These are phyloP conservation scores for Adelosebastes latens DNA, from an alignment of 2,797 vertebrate species.

Conservation along the genomic window DNA sequence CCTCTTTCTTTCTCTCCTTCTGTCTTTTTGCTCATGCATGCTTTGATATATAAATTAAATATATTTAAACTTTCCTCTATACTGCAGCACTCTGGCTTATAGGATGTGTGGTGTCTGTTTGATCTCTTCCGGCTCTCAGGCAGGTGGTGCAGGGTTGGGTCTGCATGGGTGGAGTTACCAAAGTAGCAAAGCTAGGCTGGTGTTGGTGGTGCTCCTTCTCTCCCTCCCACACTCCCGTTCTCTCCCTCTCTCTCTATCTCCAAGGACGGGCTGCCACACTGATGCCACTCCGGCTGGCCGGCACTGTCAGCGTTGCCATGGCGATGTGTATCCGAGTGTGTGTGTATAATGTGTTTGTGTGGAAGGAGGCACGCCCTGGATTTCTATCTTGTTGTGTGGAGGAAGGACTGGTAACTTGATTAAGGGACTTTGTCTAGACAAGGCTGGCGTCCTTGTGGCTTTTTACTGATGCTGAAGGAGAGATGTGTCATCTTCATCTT, in stretches of 20 bases:
- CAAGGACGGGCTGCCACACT: constrained; percentile 56
- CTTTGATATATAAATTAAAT: no score
- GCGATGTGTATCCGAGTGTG: constrained; percentile 40
- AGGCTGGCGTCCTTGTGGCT: constrained; percentile 58
- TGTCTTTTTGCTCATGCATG: no score
- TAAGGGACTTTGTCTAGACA: constrained; percentile 73
- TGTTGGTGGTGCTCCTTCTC: background rate
- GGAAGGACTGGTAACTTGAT: constrained; percentile 68
- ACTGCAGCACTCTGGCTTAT: background rate
- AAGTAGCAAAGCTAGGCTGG: background rate
- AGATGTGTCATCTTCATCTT: constrained; percentile 30
- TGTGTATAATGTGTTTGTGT: constrained; percentile 5
- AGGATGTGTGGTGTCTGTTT: background rate
- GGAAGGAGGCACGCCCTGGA: constrained; percentile 51
- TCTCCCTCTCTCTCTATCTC: constrained; percentile 7
- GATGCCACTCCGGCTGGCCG: constrained; percentile 57
- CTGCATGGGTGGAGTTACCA: constrained; percentile 1
- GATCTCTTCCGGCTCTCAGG: background rate
- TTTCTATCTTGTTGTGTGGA: constrained; percentile 44
- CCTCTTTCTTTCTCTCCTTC: background rate
- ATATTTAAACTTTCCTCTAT: background rate
- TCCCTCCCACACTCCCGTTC: background rate
- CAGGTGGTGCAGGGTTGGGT: background rate
- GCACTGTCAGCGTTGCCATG: constrained; percentile 67
- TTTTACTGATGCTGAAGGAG: constrained; percentile 55